Conservation (phyloP, 2,888 invertebrate species). For the Drosophila pseudotalamancana region DNA sequence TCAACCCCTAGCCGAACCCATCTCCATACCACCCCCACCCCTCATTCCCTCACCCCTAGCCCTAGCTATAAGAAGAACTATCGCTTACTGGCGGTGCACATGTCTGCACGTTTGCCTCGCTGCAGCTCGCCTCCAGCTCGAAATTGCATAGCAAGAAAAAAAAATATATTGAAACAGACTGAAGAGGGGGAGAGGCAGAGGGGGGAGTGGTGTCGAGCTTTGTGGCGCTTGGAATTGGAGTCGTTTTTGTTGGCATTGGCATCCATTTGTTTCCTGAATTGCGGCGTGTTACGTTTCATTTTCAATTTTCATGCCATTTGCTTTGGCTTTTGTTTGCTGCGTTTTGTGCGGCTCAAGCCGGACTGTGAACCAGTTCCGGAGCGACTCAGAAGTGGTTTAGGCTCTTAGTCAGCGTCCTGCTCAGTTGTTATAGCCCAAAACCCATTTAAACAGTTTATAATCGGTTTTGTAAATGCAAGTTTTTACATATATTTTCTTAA, state of each 20-base stretch:
- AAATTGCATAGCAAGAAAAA: slow-evolving; percentile 46
- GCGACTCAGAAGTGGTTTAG: slow-evolving; percentile 8
- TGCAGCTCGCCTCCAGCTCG: slow-evolving; percentile 17
- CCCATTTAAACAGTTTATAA: too few relatives aligned
- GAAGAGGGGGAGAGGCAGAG: not conserved
- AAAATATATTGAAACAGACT: not conserved
- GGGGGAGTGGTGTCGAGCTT: too few relatives aligned
- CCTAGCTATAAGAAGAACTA: too few relatives aligned
- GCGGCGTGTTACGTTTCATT: slow-evolving; percentile 69
- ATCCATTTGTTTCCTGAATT: slow-evolving; percentile 69
- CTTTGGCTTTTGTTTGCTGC: slow-evolving; percentile 37
- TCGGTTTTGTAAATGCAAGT: too few relatives aligned
- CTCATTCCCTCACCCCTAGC: too few relatives aligned
- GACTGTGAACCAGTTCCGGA: slow-evolving; percentile 6
- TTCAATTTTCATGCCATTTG: slow-evolving; percentile 71
- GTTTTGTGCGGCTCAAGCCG: slow-evolving; percentile 17
- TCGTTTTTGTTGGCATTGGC: slow-evolving; percentile 29
- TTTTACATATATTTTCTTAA: too few relatives aligned
- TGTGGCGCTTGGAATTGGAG: not conserved
- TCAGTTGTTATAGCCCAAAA: not conserved
- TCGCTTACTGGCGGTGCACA: slow-evolving; percentile 65
- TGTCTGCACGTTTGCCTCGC: slow-evolving; percentile 56
- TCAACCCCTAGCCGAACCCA: too few relatives aligned
- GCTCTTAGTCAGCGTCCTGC: not conserved
- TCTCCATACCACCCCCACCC: not conserved